Evolutionary conservation across 2,113 vertebrate genomes (phyloP).

Genomic region (Etheostoma spectabile): DNA sequence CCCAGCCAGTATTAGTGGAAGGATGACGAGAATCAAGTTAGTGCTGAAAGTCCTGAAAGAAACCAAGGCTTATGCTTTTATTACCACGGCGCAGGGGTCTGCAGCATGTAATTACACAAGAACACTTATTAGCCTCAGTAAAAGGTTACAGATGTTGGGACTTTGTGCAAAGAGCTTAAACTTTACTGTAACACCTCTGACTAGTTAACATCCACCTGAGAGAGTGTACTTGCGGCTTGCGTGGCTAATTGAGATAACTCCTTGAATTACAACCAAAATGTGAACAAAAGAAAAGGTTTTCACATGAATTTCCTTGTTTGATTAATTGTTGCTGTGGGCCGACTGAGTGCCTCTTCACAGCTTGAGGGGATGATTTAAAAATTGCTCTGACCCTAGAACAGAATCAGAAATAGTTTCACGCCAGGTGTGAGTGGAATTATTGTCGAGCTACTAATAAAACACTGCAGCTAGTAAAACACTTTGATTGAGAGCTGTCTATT

Average conservation of each 20-base stretch:
- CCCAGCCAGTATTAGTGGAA: conserved; percentile 22
- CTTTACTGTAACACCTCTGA: conserved; percentile 20
- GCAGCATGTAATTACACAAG: conserved; percentile 56
- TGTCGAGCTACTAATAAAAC: conserved; percentile 9
- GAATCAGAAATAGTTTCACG: not conserved
- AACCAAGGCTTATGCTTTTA: conserved; percentile 50
- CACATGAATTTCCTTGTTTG: not conserved
- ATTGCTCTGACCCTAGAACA: not conserved
- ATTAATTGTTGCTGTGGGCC: not conserved
- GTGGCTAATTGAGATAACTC: conserved; percentile 19
- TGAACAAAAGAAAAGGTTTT: not conserved
- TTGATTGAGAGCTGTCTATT: conserved; percentile 13
- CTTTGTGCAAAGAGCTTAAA: conserved; percentile 35
- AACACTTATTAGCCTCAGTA: conserved; percentile 53
- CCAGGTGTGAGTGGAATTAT: conserved; percentile 33
- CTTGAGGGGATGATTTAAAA: not conserved
- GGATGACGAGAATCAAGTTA: conserved; percentile 35
- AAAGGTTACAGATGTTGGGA: conserved; percentile 65
- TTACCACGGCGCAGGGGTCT: conserved; percentile 37
- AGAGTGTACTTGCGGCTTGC: not conserved
- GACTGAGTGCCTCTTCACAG: not conserved
- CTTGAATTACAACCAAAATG: conserved; percentile 3
- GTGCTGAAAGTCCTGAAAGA: conserved; percentile 48
- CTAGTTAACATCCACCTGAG: conserved; percentile 1
- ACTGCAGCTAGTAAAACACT: not conserved